Conservation (phyloP, 2,888 invertebrate species). For the Coremacera marginata region DNA sequence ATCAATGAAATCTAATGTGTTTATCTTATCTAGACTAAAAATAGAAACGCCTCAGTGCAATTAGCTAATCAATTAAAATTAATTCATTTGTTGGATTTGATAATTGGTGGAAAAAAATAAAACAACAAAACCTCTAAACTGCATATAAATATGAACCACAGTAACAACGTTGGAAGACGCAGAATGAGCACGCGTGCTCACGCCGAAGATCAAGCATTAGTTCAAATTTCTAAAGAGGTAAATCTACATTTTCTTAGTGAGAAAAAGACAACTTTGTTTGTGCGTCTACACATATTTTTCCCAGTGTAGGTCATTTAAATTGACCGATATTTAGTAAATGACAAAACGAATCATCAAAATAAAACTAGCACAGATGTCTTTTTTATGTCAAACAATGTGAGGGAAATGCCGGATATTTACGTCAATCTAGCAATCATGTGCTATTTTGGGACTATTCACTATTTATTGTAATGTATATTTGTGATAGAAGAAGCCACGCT, state of each 20-base stretch:
- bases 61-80: neutral
- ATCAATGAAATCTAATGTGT: conserved; percentile 11
- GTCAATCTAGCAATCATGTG: neutral
- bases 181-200: conserved; percentile 11
- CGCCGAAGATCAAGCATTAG: conserved; percentile 27
- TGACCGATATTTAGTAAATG: neutral
- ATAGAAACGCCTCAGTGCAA: neutral
- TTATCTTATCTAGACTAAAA: conserved; percentile 13
- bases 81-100: neutral
- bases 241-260: neutral
- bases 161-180: conserved; percentile 6
- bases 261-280: no score
- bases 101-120: neutral
- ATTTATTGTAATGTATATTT: neutral
- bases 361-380: neutral
- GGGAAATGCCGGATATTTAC: conserved; percentile 22
- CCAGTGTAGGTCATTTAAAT: neutral
- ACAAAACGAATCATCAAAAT: neutral
- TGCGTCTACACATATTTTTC: neutral
- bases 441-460: conserved; percentile 16
- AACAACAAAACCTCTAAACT: neutral
- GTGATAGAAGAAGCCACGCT: neutral
- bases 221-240: conserved; percentile 28
- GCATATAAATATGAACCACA: conserved; percentile 26
- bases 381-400: neutral